Percentiles rank a stretch among this genome's conserved stretches.
Evolutionary conservation across 2,888 invertebrate species (phyloP).

Genomic region (Agrotis clavis): DNA sequence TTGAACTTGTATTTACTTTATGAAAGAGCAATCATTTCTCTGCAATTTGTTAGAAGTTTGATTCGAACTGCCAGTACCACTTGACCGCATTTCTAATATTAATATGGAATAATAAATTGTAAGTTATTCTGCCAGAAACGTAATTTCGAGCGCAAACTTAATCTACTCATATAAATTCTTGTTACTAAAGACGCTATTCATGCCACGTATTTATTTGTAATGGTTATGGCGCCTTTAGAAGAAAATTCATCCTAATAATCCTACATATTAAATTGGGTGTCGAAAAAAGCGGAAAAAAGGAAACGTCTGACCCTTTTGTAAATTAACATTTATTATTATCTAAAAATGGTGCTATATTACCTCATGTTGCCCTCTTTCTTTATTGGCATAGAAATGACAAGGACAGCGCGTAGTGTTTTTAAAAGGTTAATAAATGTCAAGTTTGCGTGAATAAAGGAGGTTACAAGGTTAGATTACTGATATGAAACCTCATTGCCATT

Average conservation of each 20-base stretch:
- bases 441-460: conserved; percentile 11
- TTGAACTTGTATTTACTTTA: conserved; percentile 20
- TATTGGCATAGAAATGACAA: conserved; percentile 35
- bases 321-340: conserved; percentile 25
- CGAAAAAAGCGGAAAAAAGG: background rate
- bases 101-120: background rate
- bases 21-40: conserved; percentile 4
- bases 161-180: conserved; percentile 11
- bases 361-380: conserved; percentile 25
- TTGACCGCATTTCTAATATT: background rate
- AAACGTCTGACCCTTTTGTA: conserved; percentile 26
- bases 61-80: background rate
- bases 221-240: conserved; percentile 1
- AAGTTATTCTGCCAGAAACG: background rate
- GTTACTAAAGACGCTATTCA: conserved; percentile 31
- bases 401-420: conserved; percentile 26
- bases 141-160: background rate
- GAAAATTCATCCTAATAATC: conserved; percentile 21
- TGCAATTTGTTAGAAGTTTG: background rate
- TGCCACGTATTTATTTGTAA: conserved; percentile 16
- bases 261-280: conserved; percentile 32
- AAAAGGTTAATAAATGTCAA: conserved; percentile 40
- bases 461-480: background rate
- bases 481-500: background rate
- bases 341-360: conserved; percentile 14